Percentiles rank a stretch among this genome's conserved stretches.
Evolutionary conservation across 2,113 vertebrate species (phyloP).

Genomic region (Columba janthina): DNA sequence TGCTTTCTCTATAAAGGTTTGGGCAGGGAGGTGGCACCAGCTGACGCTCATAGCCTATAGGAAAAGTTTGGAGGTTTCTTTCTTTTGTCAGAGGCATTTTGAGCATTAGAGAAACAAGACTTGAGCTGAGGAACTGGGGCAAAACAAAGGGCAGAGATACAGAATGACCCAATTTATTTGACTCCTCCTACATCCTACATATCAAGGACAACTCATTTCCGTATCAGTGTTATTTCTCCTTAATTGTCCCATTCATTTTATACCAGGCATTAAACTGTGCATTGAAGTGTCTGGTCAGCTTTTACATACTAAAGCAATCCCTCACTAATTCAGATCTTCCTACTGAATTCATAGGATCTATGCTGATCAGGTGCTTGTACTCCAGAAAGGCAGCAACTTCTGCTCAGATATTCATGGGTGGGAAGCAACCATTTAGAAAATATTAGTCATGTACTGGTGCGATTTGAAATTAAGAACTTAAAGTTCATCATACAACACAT

Average conservation of each 20-base stretch:
- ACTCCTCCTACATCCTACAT: not conserved
- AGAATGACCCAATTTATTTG: too few relatives aligned
- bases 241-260: not conserved
- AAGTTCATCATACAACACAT: not conserved
- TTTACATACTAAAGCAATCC: not conserved
- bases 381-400: not conserved
- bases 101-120: not conserved
- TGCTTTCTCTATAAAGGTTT: not conserved
- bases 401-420: not conserved
- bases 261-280: not conserved
- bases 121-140: not conserved
- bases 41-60: not conserved
- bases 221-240: not conserved
- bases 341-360: not conserved
- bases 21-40: not conserved
- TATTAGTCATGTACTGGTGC: fast-evolving
- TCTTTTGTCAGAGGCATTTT: not conserved
- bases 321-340: not conserved
- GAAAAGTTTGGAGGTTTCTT: not conserved
- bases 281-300: not conserved
- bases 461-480: not conserved
- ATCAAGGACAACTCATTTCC: not conserved
- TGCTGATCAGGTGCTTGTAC: fast-evolving
- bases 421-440: not conserved
- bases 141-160: not conserved